These are phyloP conservation scores for Chrysochloris asiatica DNA, from an alignment of 2,113 vertebrate species.

Conservation along the genomic window DNA sequence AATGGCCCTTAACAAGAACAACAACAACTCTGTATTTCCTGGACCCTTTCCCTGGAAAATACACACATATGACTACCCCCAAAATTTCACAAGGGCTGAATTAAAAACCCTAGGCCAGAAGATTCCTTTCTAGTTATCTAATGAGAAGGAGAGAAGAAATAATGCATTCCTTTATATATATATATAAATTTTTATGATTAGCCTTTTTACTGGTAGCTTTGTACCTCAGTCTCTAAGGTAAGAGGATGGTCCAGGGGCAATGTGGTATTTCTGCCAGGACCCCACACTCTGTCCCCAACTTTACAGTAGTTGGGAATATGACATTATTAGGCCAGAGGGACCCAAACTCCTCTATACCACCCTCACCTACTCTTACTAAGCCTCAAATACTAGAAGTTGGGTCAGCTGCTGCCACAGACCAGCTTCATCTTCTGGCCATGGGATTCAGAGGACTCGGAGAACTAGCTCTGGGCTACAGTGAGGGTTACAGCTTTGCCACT, in stretches of 20 bases:
- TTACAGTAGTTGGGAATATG: background rate
- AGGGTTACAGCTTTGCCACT: constrained; percentile 95
- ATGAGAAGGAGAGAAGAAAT: no score
- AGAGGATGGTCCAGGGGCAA: background rate
- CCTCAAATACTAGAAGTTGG: background rate
- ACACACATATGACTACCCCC: no score
- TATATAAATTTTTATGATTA: no score
- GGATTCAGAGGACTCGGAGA: constrained; percentile 94
- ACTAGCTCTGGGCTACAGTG: constrained; percentile 94
- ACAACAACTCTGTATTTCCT: no score
- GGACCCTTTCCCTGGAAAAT: no score
- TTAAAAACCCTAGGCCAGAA: no score
- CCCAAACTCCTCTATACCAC: background rate
- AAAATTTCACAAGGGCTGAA: no score
- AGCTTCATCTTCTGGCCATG: constrained; percentile 94
- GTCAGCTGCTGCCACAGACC: constrained; percentile 85
- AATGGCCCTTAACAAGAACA: no score
- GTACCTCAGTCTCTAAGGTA: background rate
- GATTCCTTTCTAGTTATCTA: no score
- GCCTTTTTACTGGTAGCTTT: constrained; percentile 33
- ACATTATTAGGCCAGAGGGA: no score
- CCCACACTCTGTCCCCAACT: background rate
- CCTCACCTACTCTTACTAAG: background rate
- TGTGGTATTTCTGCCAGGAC: background rate
- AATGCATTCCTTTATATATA: no score